Percentiles rank a stretch among this genome's conserved stretches.
These are phyloP conservation scores for Lota lota DNA, from an alignment of 2,113 vertebrate species.

Conservation along the genomic window DNA sequence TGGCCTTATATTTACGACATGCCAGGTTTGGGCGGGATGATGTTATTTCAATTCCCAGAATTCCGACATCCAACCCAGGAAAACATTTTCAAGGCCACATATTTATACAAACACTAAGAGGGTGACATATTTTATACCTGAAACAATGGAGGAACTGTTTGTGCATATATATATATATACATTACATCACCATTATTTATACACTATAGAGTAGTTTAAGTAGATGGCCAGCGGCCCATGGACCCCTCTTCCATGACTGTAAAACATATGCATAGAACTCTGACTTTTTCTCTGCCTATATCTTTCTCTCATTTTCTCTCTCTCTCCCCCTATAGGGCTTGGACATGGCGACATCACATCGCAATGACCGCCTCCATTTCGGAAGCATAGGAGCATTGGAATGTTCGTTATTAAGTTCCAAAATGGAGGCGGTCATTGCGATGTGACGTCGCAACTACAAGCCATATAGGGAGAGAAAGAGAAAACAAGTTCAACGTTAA, in stretches of 20 bases:
- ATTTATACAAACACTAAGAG: conserved; percentile 19
- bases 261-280: background rate
- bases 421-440: no score
- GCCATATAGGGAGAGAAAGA: no score
- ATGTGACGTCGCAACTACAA: no score
- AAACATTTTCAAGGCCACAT: conserved; percentile 40
- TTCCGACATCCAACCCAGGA: conserved; percentile 43
- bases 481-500: no score
- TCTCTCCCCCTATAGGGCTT: no score
- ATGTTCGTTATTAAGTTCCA: no score
- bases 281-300: background rate
- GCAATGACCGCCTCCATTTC: no score
- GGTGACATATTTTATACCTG: background rate
- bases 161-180: background rate
- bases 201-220: conserved; percentile 61
- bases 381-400: no score
- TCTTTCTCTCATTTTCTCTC: background rate
- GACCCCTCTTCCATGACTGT: conserved; percentile 43
- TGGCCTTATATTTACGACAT: conserved; percentile 49
- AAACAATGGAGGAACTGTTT: background rate
- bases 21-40: conserved; percentile 46
- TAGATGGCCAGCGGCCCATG: conserved; percentile 62
- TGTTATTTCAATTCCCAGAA: conserved; percentile 59
- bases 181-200: conserved; percentile 51
- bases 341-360: no score